These are phyloP conservation scores for Fulmarus glacialis DNA, from an alignment of 2,113 vertebrate genomes.

Conservation along the genomic window DNA sequence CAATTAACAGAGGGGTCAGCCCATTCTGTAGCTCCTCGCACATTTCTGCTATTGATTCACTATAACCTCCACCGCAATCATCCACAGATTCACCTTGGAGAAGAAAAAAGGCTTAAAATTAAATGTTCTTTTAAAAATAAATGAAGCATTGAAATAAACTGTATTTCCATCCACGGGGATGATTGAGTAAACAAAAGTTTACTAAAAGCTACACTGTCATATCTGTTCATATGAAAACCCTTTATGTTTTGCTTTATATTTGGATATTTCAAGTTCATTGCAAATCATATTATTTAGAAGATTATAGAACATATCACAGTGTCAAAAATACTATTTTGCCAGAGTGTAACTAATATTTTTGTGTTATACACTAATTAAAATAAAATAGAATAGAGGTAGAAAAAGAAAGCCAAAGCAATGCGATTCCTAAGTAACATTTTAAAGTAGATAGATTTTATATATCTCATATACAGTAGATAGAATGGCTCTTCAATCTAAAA, in stretches of 20 bases:
- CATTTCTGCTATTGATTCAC: slow-evolving; percentile 98
- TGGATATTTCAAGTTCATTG: neutral
- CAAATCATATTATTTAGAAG: neutral
- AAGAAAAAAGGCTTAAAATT: neutral
- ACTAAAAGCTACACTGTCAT: neutral
- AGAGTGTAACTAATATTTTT: neutral
- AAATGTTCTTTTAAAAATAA: neutral
- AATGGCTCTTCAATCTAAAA: neutral
- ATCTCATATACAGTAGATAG: neutral
- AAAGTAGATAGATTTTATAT: neutral
- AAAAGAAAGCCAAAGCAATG: neutral
- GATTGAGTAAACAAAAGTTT: neutral
- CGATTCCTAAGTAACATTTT: neutral
- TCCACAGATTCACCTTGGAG: slow-evolving; percentile 94
- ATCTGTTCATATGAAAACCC: neutral
- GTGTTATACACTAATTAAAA: neutral
- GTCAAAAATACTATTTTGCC: neutral
- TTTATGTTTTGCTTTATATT: neutral
- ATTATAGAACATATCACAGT: neutral
- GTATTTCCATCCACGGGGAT: neutral
- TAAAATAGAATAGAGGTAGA: neutral
- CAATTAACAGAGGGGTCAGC: slow-evolving; percentile 94
- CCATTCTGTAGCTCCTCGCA: slow-evolving; percentile 98
- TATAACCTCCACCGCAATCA: slow-evolving; percentile 97
- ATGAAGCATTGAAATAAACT: neutral